Base-by-base conservation (phyloP, 1,140 invertebrate genomes). In the Neodiprion fabricii region DNA sequence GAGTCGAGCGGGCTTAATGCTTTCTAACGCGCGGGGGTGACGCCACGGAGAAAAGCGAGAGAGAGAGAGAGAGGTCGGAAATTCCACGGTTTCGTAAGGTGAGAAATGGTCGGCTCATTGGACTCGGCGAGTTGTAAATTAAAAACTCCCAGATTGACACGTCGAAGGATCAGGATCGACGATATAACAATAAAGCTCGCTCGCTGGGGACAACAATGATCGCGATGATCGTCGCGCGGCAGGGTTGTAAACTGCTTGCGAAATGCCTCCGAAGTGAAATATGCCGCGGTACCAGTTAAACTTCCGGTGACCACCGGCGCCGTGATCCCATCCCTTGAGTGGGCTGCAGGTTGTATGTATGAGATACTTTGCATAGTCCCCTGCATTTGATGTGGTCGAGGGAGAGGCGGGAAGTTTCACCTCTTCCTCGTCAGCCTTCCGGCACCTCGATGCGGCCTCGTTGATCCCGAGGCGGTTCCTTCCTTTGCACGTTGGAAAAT, bases 321-420 rank as follows among this genome's bases (percentile, higher is more conserved):
- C 53, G 53, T 61, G 11, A 5, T 40, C 28, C 5, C 53, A 61
- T 11, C n/a, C 53, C 53, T 61, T 61, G 53, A 17, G 11, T 40
- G 28, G 28, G 28, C 5, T 40, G 28, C 28, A 40, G 28, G 28
- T 40, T 40, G 28, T 40, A 40, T 40, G 28, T 40, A 61, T 9
- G n/a, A 61, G 53, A 61, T 61, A 61, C 53, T 61, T 61, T 61
- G 53, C 53, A 61, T 61, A 61, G 53, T 61, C 53, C 11, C 53
- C 53, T 61, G 53, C 53, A 61, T 61, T 61, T 61, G 53, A 61
- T 61, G 53, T 61, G 53, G 53, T 61, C 53, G 53, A 61, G 53
- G 53, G 28, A 40, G 28, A 40, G 28, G 28, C 53, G 53, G 53
- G 11, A 61, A 61, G 5, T 61, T 61, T 61, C 53, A 17, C 28